Evolutionary conservation across 2,797 vertebrate species (phyloP).

Genomic region (Oceanodroma leucorhoa): DNA sequence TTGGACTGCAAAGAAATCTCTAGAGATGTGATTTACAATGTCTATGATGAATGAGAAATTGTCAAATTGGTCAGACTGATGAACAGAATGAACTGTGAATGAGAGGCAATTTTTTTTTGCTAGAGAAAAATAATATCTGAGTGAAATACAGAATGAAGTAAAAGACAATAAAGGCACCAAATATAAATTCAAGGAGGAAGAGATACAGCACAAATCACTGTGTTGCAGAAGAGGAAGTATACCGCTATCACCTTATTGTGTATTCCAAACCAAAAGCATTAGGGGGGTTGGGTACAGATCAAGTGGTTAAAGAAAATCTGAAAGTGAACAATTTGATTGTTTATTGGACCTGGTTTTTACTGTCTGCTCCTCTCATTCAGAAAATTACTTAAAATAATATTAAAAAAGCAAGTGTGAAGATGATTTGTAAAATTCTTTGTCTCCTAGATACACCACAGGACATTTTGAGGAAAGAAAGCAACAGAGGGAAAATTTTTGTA

Average conservation of each 20-base stretch:
- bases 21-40: neutral
- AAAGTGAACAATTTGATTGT: neutral
- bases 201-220: neutral
- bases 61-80: neutral
- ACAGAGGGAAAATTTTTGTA: neutral
- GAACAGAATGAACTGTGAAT: neutral
- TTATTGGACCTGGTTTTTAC: neutral
- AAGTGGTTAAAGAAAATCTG: neutral
- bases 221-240: neutral
- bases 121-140: neutral
- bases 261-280: neutral
- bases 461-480: neutral
- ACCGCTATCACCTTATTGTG: neutral
- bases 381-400: neutral
- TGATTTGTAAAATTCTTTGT: neutral
- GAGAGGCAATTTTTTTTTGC: neutral
- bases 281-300: neutral
- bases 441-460: neutral
- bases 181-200: neutral
- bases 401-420: neutral
- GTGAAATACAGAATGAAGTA: neutral
- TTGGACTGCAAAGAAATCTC: neutral
- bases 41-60: neutral
- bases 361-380: neutral
- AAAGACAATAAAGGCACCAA: neutral